These are phyloP conservation scores for Macrosiphum euphorbiae DNA, from an alignment of 2,888 invertebrate genomes.

Conservation along the genomic window DNA sequence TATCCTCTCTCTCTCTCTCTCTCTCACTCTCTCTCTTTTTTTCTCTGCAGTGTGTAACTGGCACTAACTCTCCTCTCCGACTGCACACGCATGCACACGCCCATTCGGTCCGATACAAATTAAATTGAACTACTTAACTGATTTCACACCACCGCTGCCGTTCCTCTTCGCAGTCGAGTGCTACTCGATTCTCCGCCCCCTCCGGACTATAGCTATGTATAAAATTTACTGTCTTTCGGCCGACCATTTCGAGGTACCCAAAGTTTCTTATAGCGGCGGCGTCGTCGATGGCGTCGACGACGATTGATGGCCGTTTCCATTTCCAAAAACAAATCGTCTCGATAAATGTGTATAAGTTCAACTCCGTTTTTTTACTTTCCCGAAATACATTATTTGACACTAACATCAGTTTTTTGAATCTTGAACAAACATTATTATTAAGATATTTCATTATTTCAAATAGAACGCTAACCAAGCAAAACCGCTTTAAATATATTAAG, in stretches of 20 bases:
- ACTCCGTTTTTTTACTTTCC: neutral
- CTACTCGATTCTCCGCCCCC: neutral
- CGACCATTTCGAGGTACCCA: conserved; percentile 17
- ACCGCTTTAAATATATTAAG: neutral
- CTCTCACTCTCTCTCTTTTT: neutral
- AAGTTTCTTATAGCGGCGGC: conserved; percentile 17
- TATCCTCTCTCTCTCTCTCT: neutral
- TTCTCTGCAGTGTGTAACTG: neutral
- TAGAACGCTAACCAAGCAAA: neutral
- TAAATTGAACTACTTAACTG: conserved; percentile 62
- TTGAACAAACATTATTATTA: neutral
- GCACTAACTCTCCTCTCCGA: neutral
- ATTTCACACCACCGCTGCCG: conserved; percentile 30
- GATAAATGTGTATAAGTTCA: neutral
- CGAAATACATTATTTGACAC: neutral
- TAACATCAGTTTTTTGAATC: neutral
- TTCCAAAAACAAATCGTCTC: neutral
- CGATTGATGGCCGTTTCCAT: conserved; percentile 41
- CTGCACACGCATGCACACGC: neutral
- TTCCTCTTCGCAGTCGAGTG: neutral
- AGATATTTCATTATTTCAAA: neutral
- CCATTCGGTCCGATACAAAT: conserved; percentile 53
- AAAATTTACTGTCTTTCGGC: conserved; percentile 38
- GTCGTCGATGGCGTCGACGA: neutral
- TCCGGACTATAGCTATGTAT: neutral